These are phyloP conservation scores for Medauroidea extradentata DNA, from an alignment of 1,140 invertebrate genomes.

Conservation along the genomic window DNA sequence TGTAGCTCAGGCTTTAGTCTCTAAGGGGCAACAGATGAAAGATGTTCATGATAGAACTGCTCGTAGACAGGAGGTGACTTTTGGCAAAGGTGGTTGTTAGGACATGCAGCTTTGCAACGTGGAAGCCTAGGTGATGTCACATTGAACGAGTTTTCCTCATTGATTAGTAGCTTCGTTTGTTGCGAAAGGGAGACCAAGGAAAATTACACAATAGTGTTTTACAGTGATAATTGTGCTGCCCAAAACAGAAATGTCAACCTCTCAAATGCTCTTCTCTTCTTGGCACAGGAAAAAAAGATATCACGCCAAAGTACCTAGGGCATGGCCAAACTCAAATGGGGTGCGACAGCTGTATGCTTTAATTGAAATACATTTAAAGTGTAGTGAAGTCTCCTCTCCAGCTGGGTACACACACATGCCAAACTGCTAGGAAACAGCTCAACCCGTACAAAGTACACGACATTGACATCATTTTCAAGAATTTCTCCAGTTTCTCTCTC, in stretches of 20 bases:
- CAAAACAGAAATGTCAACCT: slow-evolving; percentile 23
- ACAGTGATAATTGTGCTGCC: slow-evolving; percentile 8
- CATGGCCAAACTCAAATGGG: too few relatives aligned
- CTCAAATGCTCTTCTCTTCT: slow-evolving; percentile 22
- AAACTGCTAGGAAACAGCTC: slow-evolving; percentile 11
- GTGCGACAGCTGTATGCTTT: too few relatives aligned
- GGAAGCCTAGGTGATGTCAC: too few relatives aligned
- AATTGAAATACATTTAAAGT: slow-evolving; percentile 12
- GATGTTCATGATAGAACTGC: too few relatives aligned
- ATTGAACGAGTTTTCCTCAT: too few relatives aligned
- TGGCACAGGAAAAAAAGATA: slow-evolving; percentile 16
- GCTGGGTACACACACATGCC: slow-evolving; percentile 16
- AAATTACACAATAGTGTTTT: slow-evolving; percentile 20
- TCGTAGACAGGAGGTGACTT: too few relatives aligned
- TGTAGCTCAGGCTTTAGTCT: too few relatives aligned
- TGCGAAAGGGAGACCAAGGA: neutral
- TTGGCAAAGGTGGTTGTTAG: too few relatives aligned
- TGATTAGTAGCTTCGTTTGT: slow-evolving; percentile 3
- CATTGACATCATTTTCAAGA: slow-evolving; percentile 1
- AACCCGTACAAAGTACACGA: slow-evolving; percentile 18
- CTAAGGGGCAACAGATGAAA: too few relatives aligned
- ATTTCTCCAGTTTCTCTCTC: too few relatives aligned
- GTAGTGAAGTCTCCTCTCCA: slow-evolving; percentile 17
- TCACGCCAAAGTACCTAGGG: slow-evolving; percentile 32
- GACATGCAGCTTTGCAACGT: too few relatives aligned